Percentiles rank a stretch among this genome's conserved stretches.
These are phyloP conservation scores for Hemicentrotus pulcherrimus DNA, from an alignment of 35 echinoderm and acorn worm species.

Conservation along the genomic window DNA sequence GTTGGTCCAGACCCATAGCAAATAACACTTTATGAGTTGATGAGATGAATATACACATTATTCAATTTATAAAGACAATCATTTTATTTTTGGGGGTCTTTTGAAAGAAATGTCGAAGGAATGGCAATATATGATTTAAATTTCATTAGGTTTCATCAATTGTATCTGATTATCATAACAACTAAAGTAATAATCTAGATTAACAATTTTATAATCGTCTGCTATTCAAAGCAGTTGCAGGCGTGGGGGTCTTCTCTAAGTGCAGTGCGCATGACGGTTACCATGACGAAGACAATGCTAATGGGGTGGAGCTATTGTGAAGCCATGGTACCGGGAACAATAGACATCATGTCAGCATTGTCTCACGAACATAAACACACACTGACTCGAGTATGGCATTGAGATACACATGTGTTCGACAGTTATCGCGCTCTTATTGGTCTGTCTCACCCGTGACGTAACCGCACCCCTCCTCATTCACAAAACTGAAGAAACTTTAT, in stretches of 20 bases:
- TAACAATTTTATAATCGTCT: not conserved
- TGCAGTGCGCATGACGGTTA: conserved; percentile 19
- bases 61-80: too few relatives aligned
- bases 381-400: not conserved
- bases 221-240: not conserved
- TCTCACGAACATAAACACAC: not conserved
- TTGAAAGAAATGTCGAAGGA: too few relatives aligned
- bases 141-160: too few relatives aligned
- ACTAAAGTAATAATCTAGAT: not conserved
- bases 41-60: too few relatives aligned
- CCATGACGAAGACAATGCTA: conserved; percentile 10
- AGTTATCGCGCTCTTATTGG: not conserved
- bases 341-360: conserved; percentile 23
- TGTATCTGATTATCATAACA: too few relatives aligned
- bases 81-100: too few relatives aligned
- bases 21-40: too few relatives aligned
- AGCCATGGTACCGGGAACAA: conserved; percentile 28
- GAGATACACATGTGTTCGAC: not conserved
- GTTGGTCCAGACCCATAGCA: too few relatives aligned
- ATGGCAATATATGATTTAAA: too few relatives aligned
- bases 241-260: not conserved
- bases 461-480: conserved; percentile 10
- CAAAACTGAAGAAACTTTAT: not conserved
- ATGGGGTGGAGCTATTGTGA: conserved; percentile 26
- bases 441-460: not conserved